Percentiles rank a stretch among this genome's conserved stretches.
These are phyloP conservation scores for Sitta carolinensis DNA, from an alignment of 2,797 vertebrate genomes.

Conservation along the genomic window DNA sequence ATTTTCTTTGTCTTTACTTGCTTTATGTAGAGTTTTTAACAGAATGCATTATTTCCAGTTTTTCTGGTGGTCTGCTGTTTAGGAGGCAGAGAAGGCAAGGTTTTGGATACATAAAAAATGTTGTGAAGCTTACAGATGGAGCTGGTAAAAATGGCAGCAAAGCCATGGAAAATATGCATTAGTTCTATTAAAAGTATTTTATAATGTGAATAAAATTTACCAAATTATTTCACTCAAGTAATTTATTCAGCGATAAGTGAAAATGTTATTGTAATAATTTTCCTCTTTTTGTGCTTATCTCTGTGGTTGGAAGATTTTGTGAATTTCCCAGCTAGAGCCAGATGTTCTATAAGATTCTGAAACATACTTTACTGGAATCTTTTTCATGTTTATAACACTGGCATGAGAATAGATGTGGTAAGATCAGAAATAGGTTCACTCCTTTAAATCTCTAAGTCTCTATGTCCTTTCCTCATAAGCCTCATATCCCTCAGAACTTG, in stretches of 20 bases:
- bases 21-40: neutral
- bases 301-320: neutral
- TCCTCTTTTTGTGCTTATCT: neutral
- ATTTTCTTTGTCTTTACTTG: neutral
- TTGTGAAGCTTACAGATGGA: neutral
- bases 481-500: neutral
- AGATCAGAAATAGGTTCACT: neutral
- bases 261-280: neutral
- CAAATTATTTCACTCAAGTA: neutral
- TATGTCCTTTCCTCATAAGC: neutral
- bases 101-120: neutral
- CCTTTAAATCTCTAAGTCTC: neutral
- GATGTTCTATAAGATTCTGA: neutral
- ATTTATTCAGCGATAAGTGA: neutral
- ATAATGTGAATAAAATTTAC: neutral
- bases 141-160: neutral
- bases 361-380: neutral
- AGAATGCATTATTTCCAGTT: neutral
- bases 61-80: neutral
- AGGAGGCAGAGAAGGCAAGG: neutral
- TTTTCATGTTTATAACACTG: neutral
- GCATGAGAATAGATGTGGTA: neutral
- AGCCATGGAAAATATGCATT: neutral
- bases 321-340: neutral
- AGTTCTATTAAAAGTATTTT: neutral